Percentiles rank a stretch among this genome's conserved stretches.
phyloP scores from a whole-genome alignment of 1,140 invertebrate genomes.

The Cyrtorhinus lividipennis region DNA sequence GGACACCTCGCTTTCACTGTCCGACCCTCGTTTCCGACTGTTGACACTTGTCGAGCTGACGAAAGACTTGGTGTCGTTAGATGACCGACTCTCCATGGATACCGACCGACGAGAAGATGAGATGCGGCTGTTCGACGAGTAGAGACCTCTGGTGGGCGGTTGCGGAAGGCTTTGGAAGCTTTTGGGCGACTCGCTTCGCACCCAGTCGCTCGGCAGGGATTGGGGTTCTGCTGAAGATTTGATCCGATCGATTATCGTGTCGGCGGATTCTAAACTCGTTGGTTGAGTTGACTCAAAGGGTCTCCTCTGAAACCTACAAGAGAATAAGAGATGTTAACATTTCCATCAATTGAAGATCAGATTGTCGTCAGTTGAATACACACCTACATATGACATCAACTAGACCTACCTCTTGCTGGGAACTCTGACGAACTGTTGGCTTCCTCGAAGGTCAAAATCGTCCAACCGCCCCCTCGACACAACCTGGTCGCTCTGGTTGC shows the following conservation, averaged over 20 bases:
- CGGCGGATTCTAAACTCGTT: not conserved
- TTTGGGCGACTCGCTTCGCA: slow-evolving; percentile 45
- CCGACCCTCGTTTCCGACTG: slow-evolving; percentile 63
- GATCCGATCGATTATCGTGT: not conserved
- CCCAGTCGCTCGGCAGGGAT: not conserved
- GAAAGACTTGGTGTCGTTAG: slow-evolving; percentile 54
- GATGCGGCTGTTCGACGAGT: slow-evolving; percentile 41
- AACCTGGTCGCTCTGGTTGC: slow-evolving; percentile 32
- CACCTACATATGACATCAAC: too few species aligned
- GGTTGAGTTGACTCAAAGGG: slow-evolving; percentile 47
- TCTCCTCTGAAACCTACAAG: slow-evolving; percentile 58
- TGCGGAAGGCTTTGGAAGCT: slow-evolving; percentile 55
- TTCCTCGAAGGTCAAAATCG: slow-evolving; percentile 12
- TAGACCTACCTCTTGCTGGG: slow-evolving; percentile 77
- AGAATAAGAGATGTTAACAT: too few species aligned
- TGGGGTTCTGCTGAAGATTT: not conserved
- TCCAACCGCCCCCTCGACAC: not conserved
- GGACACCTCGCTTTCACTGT: slow-evolving; percentile 77
- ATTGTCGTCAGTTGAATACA: too few species aligned
- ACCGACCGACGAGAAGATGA: slow-evolving; percentile 28
- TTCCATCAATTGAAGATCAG: too few species aligned
- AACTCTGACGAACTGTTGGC: slow-evolving; percentile 72
- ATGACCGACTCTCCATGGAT: slow-evolving; percentile 67
- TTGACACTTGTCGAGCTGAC: slow-evolving; percentile 54
- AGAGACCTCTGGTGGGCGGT: slow-evolving; percentile 48